phyloP scores from a whole-genome alignment of 2,113 vertebrate species.

The Neotoma lepida region DNA sequence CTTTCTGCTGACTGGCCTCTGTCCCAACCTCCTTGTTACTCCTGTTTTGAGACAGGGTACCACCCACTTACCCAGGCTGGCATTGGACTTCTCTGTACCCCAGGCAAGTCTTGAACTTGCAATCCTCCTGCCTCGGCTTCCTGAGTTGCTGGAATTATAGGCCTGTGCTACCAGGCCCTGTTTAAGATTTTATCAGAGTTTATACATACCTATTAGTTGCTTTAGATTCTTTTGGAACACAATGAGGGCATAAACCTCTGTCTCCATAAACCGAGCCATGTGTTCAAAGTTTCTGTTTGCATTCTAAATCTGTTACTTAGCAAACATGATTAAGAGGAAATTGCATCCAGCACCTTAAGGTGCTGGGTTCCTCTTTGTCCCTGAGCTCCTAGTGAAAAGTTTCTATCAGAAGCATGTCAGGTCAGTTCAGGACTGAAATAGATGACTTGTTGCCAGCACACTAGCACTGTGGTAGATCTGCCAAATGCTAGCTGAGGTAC shows the following conservation, averaged over 20 bases:
- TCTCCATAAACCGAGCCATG: background rate
- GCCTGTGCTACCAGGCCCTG: background rate
- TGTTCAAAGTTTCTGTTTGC: background rate
- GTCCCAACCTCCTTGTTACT: background rate
- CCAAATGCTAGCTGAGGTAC: background rate
- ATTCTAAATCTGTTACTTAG: background rate
- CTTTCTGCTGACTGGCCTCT: background rate
- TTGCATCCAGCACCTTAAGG: background rate
- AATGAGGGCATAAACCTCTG: background rate
- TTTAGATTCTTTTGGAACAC: background rate
- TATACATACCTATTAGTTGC: background rate
- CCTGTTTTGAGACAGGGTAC: background rate
- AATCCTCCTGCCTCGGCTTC: background rate
- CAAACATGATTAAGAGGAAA: background rate
- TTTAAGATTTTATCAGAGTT: background rate
- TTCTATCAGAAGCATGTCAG: background rate
- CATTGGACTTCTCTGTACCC: background rate
- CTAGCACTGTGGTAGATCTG: background rate
- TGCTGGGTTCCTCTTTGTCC: background rate
- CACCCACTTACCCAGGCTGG: background rate
- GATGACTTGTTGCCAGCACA: background rate
- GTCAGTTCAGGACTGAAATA: background rate
- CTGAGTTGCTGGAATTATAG: background rate
- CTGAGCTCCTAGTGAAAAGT: background rate
- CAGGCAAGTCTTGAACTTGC: background rate